phyloP scores from a whole-genome alignment of 2,113 vertebrate genomes.

The Nyctereutes procyonoides region DNA sequence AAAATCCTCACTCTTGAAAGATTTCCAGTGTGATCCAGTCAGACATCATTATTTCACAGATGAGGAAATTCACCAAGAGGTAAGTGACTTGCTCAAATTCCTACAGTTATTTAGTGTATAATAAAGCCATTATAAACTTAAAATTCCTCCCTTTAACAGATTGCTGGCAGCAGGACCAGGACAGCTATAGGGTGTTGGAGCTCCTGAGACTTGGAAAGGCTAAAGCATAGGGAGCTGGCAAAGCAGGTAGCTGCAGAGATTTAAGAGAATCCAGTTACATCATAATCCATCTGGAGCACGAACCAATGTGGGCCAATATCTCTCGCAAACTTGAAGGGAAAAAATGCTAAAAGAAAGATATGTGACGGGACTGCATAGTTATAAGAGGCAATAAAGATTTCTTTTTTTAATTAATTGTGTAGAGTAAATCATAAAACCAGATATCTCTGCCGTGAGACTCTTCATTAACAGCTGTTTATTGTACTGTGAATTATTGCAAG shows the following conservation, averaged over 20 bases:
- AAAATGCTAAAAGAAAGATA: not conserved
- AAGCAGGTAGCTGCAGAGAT: not conserved
- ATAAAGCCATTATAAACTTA: conserved; percentile 33
- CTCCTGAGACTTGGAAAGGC: not conserved
- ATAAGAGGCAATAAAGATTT: conserved; percentile 9
- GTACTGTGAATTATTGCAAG: conserved; percentile 21
- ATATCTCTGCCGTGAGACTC: conserved; percentile 42
- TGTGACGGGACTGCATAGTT: not conserved
- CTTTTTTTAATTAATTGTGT: not conserved
- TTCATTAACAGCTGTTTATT: conserved; percentile 67
- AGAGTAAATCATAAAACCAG: conserved; percentile 45
- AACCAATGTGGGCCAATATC: not conserved
- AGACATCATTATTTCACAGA: not conserved
- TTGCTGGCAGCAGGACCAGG: not conserved
- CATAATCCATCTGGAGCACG: not conserved
- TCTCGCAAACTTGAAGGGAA: not conserved
- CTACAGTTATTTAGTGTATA: not conserved
- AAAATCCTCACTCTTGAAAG: not conserved
- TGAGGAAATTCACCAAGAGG: conserved; percentile 9
- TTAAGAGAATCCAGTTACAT: not conserved
- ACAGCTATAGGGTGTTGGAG: not conserved
- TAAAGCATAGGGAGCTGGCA: not conserved
- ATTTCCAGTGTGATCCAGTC: not conserved
- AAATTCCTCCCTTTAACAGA: conserved; percentile 20
- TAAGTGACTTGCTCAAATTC: not conserved